phyloP scores from a whole-genome alignment of 2,888 invertebrate species.

The Microchrysa polita region DNA sequence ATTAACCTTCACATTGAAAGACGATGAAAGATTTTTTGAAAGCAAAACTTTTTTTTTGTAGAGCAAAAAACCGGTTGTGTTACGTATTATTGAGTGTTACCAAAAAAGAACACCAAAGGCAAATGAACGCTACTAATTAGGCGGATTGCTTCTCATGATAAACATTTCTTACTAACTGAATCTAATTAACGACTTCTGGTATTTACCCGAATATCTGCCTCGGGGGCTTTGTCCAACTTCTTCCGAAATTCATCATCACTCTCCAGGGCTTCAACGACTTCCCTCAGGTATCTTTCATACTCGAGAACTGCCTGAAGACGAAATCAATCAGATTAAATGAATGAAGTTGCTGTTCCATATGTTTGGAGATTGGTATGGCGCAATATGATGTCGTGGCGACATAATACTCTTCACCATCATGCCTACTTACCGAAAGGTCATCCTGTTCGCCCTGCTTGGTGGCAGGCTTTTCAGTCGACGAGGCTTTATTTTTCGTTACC shows the following conservation, averaged over 20 bases:
- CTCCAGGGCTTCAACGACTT: constrained; percentile 90
- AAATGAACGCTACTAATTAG: neutral
- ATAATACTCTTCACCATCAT: neutral
- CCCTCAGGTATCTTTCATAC: constrained; percentile 88
- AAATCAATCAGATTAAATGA: neutral
- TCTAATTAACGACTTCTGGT: constrained; percentile 14
- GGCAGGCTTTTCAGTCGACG: constrained; percentile 31
- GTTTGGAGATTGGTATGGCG: constrained; percentile 1
- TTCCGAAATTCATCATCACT: constrained; percentile 85
- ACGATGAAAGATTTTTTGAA: neutral
- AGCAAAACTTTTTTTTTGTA: neutral
- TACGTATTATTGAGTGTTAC: neutral
- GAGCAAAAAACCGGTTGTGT: neutral
- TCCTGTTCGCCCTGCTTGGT: neutral
- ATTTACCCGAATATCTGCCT: constrained; percentile 82
- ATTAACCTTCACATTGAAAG: constrained; percentile 9
- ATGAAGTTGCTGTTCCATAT: neutral
- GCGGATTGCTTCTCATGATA: neutral
- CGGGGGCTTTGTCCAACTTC: constrained; percentile 82
- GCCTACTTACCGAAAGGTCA: constrained; percentile 31
- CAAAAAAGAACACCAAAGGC: too few species aligned
- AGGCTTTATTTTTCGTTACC: constrained; percentile 11
- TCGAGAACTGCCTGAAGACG: constrained; percentile 55
- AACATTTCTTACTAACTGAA: constrained; percentile 6
- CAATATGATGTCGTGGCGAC: constrained; percentile 28